Conservation (phyloP, 2,888 invertebrate genomes). For the Hylaea fasciaria region DNA sequence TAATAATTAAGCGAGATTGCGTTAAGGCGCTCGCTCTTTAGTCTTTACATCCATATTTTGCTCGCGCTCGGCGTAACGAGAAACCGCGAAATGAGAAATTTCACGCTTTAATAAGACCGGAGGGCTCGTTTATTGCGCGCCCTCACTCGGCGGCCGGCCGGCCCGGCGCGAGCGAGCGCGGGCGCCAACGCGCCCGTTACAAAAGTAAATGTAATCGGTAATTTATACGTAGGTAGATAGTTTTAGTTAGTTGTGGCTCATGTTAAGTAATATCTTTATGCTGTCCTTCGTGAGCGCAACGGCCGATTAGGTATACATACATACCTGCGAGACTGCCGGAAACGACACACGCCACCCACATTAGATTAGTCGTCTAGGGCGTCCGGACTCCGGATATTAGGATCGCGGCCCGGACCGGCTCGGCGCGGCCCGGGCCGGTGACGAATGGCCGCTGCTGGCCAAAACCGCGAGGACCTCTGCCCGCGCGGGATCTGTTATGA, state of each 20-base stretch:
- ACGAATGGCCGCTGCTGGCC: too few relatives aligned
- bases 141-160: conserved; percentile 6
- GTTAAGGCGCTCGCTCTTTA: conserved; percentile 16
- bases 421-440: not conserved
- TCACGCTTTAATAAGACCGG: conserved; percentile 50
- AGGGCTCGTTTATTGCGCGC: conserved; percentile 33
- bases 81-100: conserved; percentile 54
- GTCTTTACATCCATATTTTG: conserved; percentile 28
- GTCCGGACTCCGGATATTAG: not conserved
- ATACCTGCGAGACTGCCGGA: not conserved
- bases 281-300: too few relatives aligned
- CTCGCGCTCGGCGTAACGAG: conserved; percentile 33
- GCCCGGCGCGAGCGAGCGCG: too few relatives aligned
- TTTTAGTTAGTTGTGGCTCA: too few relatives aligned
- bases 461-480: too few relatives aligned
- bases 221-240: too few relatives aligned
- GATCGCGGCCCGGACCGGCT: not conserved
- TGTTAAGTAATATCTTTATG: too few relatives aligned
- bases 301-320: too few relatives aligned
- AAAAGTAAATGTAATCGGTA: too few relatives aligned
- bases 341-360: not conserved
- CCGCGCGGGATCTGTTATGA: too few relatives aligned
- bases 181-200: too few relatives aligned
- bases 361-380: not conserved
- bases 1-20: conserved; percentile 12